phyloP scores from a whole-genome alignment of 2,888 invertebrate genomes.

The Catonia carolina region DNA sequence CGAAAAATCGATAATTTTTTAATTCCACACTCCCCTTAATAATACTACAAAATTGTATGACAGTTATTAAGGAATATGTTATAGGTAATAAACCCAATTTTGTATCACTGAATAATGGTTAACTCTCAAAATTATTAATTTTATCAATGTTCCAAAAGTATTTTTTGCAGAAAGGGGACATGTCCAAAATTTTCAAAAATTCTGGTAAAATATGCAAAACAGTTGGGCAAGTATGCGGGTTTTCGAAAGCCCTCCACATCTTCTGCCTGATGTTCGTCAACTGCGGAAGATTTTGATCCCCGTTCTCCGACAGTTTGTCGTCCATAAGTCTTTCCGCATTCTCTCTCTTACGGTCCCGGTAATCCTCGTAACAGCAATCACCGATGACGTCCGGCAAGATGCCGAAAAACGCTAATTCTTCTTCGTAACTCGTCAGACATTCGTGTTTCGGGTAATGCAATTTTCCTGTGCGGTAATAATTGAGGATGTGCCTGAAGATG shows the following conservation, averaged over 20 bases:
- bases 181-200: too few relatives aligned
- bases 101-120: too few relatives aligned
- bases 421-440: constrained; percentile 97
- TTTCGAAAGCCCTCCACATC: constrained; percentile 99
- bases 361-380: constrained; percentile 99
- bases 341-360: constrained; percentile 96
- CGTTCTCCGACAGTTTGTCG: constrained; percentile 89
- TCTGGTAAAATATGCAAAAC: constrained; percentile 99
- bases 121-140: too few relatives aligned
- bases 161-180: too few relatives aligned
- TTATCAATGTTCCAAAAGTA: too few relatives aligned
- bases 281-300: constrained; percentile 81
- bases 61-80: too few relatives aligned
- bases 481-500: constrained; percentile 95
- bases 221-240: constrained; percentile 96
- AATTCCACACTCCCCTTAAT: too few relatives aligned
- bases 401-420: constrained; percentile 98
- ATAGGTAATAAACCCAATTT: too few relatives aligned
- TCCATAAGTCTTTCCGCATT: constrained; percentile 98
- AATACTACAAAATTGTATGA: too few relatives aligned
- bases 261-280: constrained; percentile 84
- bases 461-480: constrained; percentile 99
- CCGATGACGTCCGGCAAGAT: constrained; percentile 95
- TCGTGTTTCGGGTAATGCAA: constrained; percentile 99
- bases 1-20: too few relatives aligned